Base-by-base conservation (phyloP, 2,888 invertebrate species). In the Clitarchus hookeri region DNA sequence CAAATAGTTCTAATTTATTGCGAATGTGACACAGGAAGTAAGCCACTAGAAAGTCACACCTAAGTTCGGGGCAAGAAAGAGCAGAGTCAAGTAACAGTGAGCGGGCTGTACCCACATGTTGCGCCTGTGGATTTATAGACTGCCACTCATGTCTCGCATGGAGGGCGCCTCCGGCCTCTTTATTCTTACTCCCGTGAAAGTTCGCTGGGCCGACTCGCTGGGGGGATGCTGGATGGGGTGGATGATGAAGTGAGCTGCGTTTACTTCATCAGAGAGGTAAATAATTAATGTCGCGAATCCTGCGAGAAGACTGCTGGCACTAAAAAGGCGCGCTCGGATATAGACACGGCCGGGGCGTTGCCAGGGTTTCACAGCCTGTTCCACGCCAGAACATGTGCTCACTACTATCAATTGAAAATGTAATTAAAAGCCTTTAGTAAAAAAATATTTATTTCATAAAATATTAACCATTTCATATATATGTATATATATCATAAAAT, bases 221-320 rank as follows among this genome's bases (percentile, higher is more conserved):
- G 65, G 6, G 65, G 65, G 65, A 19, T 19, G 65, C 13, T 11
- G 65, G 65, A 8, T 48, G 65, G 23, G 11, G 65, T 19, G 65
- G 65, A 65, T 65, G 65, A 65, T 65, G 65, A 65, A 65, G 65
- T 65, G 65, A 12, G 65, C 16, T n/a, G 65, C 65, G 23, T 65
- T 65, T 65, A n/a, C 65, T 65, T 65, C 65, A 65, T 65, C 65
- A 65, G 65, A 6, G n/a, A 65, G 65, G 65, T 65, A 65, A 65
- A 65, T 65, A 65, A 65, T 65, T 65, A 65, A 65, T 65, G 65
- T 65, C 65, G 23, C 65, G 65, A 65, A 65, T 65, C 65, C 16
- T 8, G n/a, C 65, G 65, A 19, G 65, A 65, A 65, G 65, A 19
- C 65, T n/a, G 65, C 65, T 1, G 65, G n/a, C 65, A 65, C 8